Percentiles rank a stretch among this genome's conserved stretches.
phyloP scores from a whole-genome alignment of 2,797 vertebrate species.

The Darevskia nairensis region DNA sequence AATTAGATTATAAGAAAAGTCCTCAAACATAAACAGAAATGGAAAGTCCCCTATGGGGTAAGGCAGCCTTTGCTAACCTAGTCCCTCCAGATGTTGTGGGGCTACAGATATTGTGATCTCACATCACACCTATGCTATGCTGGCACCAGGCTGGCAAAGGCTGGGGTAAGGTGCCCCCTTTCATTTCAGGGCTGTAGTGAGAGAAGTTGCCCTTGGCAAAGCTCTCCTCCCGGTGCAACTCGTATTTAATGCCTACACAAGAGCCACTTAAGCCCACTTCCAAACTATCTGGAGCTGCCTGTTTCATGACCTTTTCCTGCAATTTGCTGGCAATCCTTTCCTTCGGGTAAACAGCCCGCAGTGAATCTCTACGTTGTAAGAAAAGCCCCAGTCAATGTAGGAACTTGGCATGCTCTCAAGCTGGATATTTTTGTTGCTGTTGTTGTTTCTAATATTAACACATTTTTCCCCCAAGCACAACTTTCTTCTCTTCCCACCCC shows the following conservation, averaged over 20 bases:
- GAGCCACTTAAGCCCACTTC: not conserved
- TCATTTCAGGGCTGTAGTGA: not conserved
- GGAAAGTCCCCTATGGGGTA: not conserved
- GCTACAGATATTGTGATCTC: no score
- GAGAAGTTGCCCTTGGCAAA: not conserved
- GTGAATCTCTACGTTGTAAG: conserved; percentile 70
- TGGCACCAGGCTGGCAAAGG: no score
- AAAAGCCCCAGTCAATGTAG: conserved; percentile 64
- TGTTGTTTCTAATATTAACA: conserved; percentile 74
- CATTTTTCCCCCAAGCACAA: conserved; percentile 58
- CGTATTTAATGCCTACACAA: no score
- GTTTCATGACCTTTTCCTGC: conserved; percentile 71
- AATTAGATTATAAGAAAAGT: not conserved
- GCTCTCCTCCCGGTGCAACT: not conserved
- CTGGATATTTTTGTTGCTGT: conserved; percentile 17
- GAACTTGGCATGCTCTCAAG: conserved; percentile 66
- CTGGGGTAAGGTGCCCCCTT: no score
- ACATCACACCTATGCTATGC: no score
- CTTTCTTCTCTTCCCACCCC: conserved; percentile 56
- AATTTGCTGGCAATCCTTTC: conserved; percentile 70
- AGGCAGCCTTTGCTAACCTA: no score
- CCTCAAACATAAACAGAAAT: not conserved
- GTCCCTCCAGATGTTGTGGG: no score
- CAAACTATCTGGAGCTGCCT: conserved; percentile 68
- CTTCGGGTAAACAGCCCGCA: conserved; percentile 67